phyloP scores from a whole-genome alignment of 2,888 invertebrate genomes.

The Latrodectus hesperus region DNA sequence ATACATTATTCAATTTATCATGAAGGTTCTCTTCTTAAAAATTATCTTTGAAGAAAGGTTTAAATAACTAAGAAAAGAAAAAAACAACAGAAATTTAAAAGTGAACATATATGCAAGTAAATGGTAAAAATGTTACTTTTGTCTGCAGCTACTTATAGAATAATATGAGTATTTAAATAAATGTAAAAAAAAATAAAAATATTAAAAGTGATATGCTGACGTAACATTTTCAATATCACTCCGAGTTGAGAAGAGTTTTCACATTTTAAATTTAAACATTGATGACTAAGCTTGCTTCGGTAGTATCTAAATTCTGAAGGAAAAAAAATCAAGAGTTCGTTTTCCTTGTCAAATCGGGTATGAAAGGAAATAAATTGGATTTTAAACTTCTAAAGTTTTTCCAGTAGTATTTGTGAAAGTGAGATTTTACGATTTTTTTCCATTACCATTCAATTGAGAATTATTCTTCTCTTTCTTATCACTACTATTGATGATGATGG shows the following conservation, averaged over 20 bases:
- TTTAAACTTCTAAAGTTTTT: constrained; percentile 51
- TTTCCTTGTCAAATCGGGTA: constrained; percentile 61
- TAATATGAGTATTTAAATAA: no score
- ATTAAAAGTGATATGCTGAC: not conserved
- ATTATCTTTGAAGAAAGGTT: no score
- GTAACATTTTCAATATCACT: constrained; percentile 25
- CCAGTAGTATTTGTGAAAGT: not conserved
- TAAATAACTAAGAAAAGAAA: no score
- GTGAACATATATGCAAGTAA: no score
- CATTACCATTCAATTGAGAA: not conserved
- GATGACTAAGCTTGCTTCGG: constrained; percentile 58
- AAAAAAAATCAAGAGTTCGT: constrained; percentile 32
- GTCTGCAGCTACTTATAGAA: no score
- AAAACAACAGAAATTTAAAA: no score
- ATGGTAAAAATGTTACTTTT: no score
- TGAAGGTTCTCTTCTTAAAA: no score
- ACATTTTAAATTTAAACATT: constrained; percentile 54
- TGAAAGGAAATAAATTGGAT: constrained; percentile 64
- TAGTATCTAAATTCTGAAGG: constrained; percentile 46
- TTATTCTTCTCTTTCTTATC: constrained; percentile 19
- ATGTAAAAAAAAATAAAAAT: no score
- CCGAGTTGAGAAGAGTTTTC: constrained; percentile 22
- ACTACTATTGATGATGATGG: constrained; percentile 45
- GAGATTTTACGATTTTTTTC: constrained; percentile 13
- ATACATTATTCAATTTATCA: no score